Percentiles rank a stretch among this genome's conserved stretches.
phyloP scores from a whole-genome alignment of 1,140 invertebrate genomes.

The Calosoma granatense region DNA sequence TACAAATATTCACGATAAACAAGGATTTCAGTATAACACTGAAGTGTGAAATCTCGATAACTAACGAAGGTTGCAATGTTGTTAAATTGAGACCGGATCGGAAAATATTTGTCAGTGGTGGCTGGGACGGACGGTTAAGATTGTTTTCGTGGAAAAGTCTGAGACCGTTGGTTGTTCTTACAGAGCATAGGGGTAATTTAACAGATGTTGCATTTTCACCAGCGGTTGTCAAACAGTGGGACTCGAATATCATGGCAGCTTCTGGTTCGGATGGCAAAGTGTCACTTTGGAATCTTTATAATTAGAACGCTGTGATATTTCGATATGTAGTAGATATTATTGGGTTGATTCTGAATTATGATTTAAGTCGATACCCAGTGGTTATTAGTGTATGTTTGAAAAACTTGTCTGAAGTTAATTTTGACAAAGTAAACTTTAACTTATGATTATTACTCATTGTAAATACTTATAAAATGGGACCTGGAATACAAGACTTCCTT shows the following conservation, averaged over 20 bases:
- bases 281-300: slow-evolving; percentile 66
- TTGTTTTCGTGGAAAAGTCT: slow-evolving; percentile 71
- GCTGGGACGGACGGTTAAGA: slow-evolving; percentile 66
- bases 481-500: no score
- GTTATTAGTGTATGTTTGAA: no score
- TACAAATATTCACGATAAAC: slow-evolving; percentile 46
- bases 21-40: slow-evolving; percentile 45
- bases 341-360: no score
- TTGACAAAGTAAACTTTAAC: no score
- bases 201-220: slow-evolving; percentile 57
- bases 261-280: slow-evolving; percentile 58
- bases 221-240: slow-evolving; percentile 49
- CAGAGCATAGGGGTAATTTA: slow-evolving; percentile 52
- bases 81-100: slow-evolving; percentile 58
- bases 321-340: no score
- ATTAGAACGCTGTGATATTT: slow-evolving; percentile 28
- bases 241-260: slow-evolving; percentile 60
- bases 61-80: slow-evolving; percentile 60
- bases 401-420: no score
- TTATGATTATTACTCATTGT: no score
- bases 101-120: slow-evolving; percentile 62
- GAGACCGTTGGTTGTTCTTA: slow-evolving; percentile 60
- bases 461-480: no score
- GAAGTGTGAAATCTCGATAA: slow-evolving; percentile 48
- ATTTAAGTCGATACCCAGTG: no score